A percentile compares a stretch with the other conserved stretches of the same genome.
Evolutionary conservation across 1,140 invertebrate species (phyloP).

Genomic region (Apocrypta bakeri): DNA sequence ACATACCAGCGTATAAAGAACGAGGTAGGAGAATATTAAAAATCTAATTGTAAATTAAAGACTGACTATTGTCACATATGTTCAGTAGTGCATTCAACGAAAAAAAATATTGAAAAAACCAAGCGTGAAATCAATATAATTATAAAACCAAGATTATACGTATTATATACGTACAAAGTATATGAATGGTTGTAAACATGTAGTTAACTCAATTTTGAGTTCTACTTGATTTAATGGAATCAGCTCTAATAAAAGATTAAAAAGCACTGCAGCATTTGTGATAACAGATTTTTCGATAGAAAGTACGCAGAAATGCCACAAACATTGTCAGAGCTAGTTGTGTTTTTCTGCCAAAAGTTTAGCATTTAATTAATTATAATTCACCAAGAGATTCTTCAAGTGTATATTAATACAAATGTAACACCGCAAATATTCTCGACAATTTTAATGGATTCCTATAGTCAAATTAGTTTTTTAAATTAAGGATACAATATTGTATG

Average conservation of each 20-base stretch:
- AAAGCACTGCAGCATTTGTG: conserved; percentile 7
- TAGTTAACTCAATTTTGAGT: conserved; percentile 29
- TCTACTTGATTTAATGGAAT: conserved; percentile 31
- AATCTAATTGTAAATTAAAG: conserved; percentile 41
- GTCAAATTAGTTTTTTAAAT: background rate
- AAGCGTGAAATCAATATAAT: background rate
- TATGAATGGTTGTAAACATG: background rate
- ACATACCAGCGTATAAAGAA: conserved; percentile 19
- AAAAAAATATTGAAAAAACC: conserved; percentile 28
- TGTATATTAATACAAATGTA: conserved; percentile 9
- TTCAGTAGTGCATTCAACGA: conserved; percentile 37
- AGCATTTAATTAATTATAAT: conserved; percentile 31
- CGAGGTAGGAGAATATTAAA: conserved; percentile 16
- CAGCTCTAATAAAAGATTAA: conserved; percentile 32
- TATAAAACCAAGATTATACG: conserved; percentile 21
- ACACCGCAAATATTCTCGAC: background rate
- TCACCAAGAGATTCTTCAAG: conserved; percentile 1
- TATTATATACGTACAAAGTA: conserved; percentile 36
- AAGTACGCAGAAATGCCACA: background rate
- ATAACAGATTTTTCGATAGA: conserved; percentile 7
- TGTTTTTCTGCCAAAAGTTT: background rate
- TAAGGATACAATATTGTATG: background rate
- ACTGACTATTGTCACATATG: conserved; percentile 44
- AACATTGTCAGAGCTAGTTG: conserved; percentile 14
- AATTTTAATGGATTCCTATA: conserved; percentile 12